Percentiles rank a stretch among this genome's conserved stretches.
Conservation (phyloP, 2,797 vertebrate genomes). For the Cephalopachus bancanus region DNA sequence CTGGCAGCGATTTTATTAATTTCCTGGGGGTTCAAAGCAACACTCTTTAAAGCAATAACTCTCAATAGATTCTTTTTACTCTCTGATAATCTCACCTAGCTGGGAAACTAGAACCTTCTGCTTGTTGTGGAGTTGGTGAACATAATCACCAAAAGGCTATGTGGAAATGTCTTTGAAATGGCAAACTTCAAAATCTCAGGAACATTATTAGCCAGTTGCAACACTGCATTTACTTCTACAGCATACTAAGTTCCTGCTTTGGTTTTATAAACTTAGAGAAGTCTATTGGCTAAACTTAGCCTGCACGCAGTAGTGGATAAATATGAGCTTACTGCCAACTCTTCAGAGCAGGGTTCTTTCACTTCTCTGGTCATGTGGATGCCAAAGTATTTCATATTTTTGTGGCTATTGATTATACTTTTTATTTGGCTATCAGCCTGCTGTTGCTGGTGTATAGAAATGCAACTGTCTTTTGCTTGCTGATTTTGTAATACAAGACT, state of each 20-base stretch:
- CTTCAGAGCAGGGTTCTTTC: not conserved
- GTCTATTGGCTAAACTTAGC: not conserved
- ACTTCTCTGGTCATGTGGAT: too few relatives aligned
- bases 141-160: not conserved
- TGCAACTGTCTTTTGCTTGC: too few relatives aligned
- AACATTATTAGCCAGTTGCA: not conserved
- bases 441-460: too few relatives aligned
- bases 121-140: not conserved
- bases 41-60: not conserved
- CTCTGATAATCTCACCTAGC: not conserved
- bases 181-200: not conserved
- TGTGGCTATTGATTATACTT: too few relatives aligned
- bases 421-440: too few relatives aligned
- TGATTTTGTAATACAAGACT: too few relatives aligned
- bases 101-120: not conserved
- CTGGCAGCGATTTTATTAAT: not conserved
- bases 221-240: not conserved
- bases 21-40: not conserved
- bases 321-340: not conserved
- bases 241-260: not conserved
- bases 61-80: not conserved
- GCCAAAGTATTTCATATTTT: too few relatives aligned
- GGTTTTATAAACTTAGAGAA: not conserved
- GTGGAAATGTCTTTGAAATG: not conserved
- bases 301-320: not conserved